Percentiles rank a stretch among this genome's conserved stretches.
These are phyloP conservation scores for Pseudomugil gertrudae DNA, from an alignment of 2,797 vertebrate genomes.

Conservation along the genomic window DNA sequence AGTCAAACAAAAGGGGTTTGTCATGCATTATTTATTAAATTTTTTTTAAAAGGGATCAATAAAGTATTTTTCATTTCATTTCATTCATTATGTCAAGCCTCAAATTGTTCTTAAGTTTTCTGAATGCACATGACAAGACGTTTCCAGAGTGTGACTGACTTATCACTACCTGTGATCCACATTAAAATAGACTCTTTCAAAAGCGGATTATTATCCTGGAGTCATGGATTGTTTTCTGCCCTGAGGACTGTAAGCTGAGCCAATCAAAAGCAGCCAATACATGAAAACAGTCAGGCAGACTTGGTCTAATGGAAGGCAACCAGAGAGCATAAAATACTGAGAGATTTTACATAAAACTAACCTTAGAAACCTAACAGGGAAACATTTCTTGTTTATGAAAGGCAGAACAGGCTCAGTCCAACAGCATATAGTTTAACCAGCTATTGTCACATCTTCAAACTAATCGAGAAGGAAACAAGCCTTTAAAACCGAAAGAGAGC, in stretches of 20 bases:
- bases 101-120: constrained; percentile 1
- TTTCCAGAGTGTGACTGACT: neutral
- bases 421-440: constrained; percentile 1
- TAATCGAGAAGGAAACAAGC: neutral
- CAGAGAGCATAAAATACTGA: neutral
- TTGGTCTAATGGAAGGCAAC: neutral
- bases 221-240: constrained; percentile 34
- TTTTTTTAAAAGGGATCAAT: too few relatives aligned
- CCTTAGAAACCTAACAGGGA: neutral
- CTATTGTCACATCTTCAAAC: neutral
- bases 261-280: constrained; percentile 34
- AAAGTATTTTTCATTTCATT: too few relatives aligned
- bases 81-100: neutral
- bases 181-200: constrained; percentile 71
- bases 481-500: neutral
- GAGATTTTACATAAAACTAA: neutral
- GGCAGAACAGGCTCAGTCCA: neutral
- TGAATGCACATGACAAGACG: constrained; percentile 3
- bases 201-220: constrained; percentile 69
- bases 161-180: constrained; percentile 56
- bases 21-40: neutral
- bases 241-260: constrained; percentile 36
- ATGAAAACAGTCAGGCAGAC: neutral
- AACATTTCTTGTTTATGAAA: neutral
- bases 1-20: neutral